Evolutionary conservation across 2,888 invertebrate genomes (phyloP), one percentile per base, ranked within the genome.

Genomic region (Nasonovia ribisnigri): DNA sequence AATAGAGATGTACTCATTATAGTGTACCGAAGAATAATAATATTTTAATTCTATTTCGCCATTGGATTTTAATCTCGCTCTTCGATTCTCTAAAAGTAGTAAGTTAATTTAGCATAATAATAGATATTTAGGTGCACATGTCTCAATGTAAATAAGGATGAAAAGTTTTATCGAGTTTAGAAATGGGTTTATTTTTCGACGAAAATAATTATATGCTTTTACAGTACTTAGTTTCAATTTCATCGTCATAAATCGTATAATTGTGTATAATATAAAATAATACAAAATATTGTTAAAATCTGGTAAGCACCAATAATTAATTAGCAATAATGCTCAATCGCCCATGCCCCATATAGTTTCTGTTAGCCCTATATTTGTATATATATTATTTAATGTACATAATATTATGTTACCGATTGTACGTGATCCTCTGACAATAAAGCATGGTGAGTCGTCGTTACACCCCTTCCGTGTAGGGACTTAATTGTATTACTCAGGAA

Each of bases 401-500:
- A 13, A 84, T 46, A 13, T 57, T 36, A 10, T 36, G 24, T 60
- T 93, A 93, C 93, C 93, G 60, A 60, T 90, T 93, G 86, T 36
- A 93, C 51, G 90, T 93, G 90, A 51, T 93, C 90, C 24, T 86
- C 16, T 26, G 90, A 24, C 3, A 86, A 90, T 48, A 93, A 87
- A n/a, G 51, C 86, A 29, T 90, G 60, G 51, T 93, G 93, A 48
- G 93, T 93, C 26, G 93, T 93, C 29, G 93, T 93, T 26, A 93
- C 86, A 67, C 90, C 90, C 77, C 29, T 90, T 86, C 86, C 93
- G 90, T 93, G 93, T 67, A 93, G 86, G 13, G 90, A 93, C 86
- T 93, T 93, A 48, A 93, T 90, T 90, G 90, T 86, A 42, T 93
- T 86, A 43, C 93, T 90, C 86, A 86, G 67, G 48, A 93, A 93